These are phyloP conservation scores for Ornithoptera alexandrae DNA, from an alignment of 2,888 invertebrate genomes.

Conservation along the genomic window DNA sequence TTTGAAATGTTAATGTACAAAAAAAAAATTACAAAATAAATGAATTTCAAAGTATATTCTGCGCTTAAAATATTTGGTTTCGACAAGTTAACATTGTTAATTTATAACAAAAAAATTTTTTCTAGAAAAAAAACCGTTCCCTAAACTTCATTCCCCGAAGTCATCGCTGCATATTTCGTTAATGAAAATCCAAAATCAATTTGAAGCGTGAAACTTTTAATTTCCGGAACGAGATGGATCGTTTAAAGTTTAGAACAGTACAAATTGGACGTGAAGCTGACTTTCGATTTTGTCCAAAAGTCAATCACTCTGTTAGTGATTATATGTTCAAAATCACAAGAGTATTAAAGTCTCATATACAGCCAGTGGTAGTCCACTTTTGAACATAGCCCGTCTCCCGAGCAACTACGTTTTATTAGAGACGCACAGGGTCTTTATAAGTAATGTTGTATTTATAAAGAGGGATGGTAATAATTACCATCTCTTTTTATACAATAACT, in stretches of 20 bases:
- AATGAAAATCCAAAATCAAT: conserved; percentile 23
- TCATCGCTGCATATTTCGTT: conserved; percentile 3
- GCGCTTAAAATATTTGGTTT: too few species aligned
- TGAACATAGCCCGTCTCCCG: too few species aligned
- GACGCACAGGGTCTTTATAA: not conserved
- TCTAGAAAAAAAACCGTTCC: not conserved
- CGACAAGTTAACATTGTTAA: too few species aligned
- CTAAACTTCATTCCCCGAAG: conserved; percentile 1
- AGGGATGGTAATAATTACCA: not conserved
- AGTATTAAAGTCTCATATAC: too few species aligned
- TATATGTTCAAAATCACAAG: not conserved
- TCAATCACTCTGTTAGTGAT: not conserved
- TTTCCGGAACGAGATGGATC: conserved; percentile 23
- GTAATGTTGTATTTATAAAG: not conserved
- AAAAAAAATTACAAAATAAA: too few species aligned
- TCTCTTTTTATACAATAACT: not conserved
- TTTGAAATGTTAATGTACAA: too few species aligned
- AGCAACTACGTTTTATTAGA: not conserved
- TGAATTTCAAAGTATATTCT: too few species aligned
- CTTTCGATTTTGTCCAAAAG: not conserved
- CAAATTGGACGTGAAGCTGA: not conserved
- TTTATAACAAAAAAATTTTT: not conserved
- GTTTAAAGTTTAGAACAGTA: not conserved
- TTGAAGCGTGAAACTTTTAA: conserved; percentile 22
- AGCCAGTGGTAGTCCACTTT: too few species aligned